Evolutionary conservation across 2,113 vertebrate species (phyloP).

Genomic region (Brevimyrus niger): DNA sequence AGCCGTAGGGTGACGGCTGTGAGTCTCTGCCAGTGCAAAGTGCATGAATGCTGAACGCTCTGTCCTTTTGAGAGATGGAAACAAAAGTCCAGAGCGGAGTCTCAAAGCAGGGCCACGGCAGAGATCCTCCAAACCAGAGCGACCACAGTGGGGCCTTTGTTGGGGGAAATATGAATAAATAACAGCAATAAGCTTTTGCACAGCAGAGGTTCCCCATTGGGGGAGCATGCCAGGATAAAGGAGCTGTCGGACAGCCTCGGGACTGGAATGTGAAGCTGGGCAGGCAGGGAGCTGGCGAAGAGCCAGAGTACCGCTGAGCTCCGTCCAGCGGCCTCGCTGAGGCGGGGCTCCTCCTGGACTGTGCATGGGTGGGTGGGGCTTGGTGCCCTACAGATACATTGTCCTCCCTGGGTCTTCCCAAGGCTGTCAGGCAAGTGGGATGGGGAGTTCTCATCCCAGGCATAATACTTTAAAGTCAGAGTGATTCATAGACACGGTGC

Average conservation of each 20-base stretch:
- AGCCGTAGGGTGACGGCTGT: not conserved
- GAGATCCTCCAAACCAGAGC: not conserved
- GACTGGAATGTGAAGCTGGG: constrained; percentile 9
- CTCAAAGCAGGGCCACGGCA: not conserved
- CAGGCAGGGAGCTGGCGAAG: constrained; percentile 12
- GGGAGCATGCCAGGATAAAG: constrained; percentile 20
- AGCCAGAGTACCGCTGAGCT: constrained; percentile 4
- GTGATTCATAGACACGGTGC: not conserved
- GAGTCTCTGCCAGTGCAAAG: not conserved
- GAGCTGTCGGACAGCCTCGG: constrained; percentile 16
- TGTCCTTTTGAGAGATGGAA: not conserved
- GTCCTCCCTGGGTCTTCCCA: not conserved
- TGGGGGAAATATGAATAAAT: constrained; percentile 28
- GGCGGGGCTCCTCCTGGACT: not conserved
- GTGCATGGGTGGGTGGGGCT: not conserved
- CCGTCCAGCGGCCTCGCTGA: too few species aligned
- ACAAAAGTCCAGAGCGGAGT: constrained; percentile 1
- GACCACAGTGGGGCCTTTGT: constrained; percentile 24
- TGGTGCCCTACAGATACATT: not conserved
- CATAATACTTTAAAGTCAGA: not conserved
- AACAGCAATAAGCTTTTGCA: constrained; percentile 24
- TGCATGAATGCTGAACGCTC: constrained; percentile 20
- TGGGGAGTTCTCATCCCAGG: not conserved
- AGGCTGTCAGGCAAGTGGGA: not conserved
- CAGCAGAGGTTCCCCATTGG: constrained; percentile 32